Evolutionary conservation across 2,113 vertebrate genomes (phyloP).

Genomic region (Poicephalus meyeri): DNA sequence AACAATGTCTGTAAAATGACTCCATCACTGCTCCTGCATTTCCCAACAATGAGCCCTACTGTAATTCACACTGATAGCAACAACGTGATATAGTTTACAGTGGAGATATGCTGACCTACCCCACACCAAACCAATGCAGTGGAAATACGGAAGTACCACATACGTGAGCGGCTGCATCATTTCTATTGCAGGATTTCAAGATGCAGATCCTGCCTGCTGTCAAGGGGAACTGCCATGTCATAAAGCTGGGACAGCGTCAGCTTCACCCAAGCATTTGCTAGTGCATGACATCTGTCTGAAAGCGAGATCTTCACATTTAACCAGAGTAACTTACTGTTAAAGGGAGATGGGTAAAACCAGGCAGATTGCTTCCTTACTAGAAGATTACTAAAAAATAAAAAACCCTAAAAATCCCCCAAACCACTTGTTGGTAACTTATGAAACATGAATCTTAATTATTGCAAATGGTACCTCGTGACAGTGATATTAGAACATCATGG

Average conservation of each 20-base stretch:
- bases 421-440: not conserved
- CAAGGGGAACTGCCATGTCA: not conserved
- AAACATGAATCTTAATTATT: not conserved
- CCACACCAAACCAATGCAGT: not conserved
- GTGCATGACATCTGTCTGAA: rapidly evolving
- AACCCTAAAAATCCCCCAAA: not conserved
- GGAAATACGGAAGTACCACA: rapidly evolving
- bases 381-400: not conserved
- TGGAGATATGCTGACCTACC: not conserved
- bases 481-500: not conserved
- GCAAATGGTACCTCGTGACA: not conserved
- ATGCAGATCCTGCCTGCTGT: not conserved
- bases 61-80: not conserved
- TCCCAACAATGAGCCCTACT: not conserved
- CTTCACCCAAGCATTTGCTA: not conserved
- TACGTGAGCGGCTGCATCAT: rapidly evolving
- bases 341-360: not conserved
- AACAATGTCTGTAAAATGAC: not conserved
- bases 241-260: not conserved
- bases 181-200: not conserved
- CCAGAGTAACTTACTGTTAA: not conserved
- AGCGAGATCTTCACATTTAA: not conserved
- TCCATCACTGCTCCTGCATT: not conserved
- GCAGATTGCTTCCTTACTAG: not conserved
- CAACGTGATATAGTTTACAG: rapidly evolving